Evolutionary conservation across 2,888 invertebrate species (phyloP), one percentile per base, ranked within the genome.

Genomic region (Caenorhabditis virilis): DNA sequence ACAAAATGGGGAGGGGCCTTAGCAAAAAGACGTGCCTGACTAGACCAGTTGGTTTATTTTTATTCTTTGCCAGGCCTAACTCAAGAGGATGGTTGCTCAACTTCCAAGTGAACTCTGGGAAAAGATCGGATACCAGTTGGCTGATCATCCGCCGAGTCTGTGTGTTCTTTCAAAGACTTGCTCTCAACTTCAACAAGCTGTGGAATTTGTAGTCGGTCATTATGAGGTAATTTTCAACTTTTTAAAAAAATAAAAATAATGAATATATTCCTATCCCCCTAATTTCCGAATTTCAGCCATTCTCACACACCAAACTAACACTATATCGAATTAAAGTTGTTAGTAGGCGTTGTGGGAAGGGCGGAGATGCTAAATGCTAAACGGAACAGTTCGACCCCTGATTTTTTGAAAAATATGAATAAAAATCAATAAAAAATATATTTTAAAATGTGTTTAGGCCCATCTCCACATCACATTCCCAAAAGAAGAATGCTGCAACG

Each of bases 311-410:
- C 58, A 57, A 20, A 42, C 64, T 64, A 64, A 58, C 64, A 64
- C 43, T 38, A 30, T 27, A 16, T 25, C 20, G 26, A n/a, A 13
- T 26, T 15, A n/a, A 30, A 39, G 49, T 46, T 42, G 64, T 64
- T 64, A 64, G 64, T 64, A 64, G 64, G 64, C 58, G 64, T 64
- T 64, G 64, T 64, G 64, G 64, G 64, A 64, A 64, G 58, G 64
- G 64, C 41, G 49, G 64, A 39, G 46, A 46, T 54, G 4, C 22
- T 23, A 42, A 23, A 22, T 42, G 11, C 23, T 42, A 20, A 30
- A 30, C 13, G 7, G 30, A n/a, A n/a, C n/a, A n/a, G n/a, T n/a
- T n/a, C n/a, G n/a, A n/a, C n/a, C n/a, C n/a, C n/a, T n/a, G n/a
- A n/a, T n/a, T n/a, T n/a, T n/a, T n/a, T 15, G n/a, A 38, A 38